Evolutionary conservation across 2,888 invertebrate species (phyloP), one percentile per base, ranked within the genome.

Genomic region (Luperina nickerlii): DNA sequence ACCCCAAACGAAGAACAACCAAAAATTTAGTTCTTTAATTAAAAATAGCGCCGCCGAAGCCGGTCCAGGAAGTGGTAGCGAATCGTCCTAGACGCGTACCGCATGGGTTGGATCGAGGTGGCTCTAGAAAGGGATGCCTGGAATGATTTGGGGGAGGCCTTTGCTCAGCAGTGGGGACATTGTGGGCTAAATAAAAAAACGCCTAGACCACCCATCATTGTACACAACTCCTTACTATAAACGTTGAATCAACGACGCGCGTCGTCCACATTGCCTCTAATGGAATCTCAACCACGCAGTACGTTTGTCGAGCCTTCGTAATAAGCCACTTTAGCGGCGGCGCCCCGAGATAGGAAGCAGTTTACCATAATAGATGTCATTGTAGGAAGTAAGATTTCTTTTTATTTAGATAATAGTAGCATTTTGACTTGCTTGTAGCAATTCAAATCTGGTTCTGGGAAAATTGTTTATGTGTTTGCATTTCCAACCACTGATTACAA

Each of bases 201-300:
- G 15, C 1, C 69, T 57, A 42, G n/a, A 63, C 0, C 27, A 15
- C 4, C 4, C 68, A 5, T 11, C 57, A 84, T n/a, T 88, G 62
- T 81, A 15, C 9, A 79, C 20, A 15, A 13, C 4, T 7, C 82
- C 74, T 85, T 57, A 84, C 15, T 13, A 54, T 63, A 84, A 79
- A 84, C 65, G 79, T 51, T 18, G 42, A 62, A 32, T 42, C 72
- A 87, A 71, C 88, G 82, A 81, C 42, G 73, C 79, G 63, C 75
- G 67, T 79, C 69, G 32, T 71, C 70, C 51, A 70, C 75, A 73
- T 66, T 27, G 42, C 48, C 70, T 72, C n/a, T 78, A 83, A 87
- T 83, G 77, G 86, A 81, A 87, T 87, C 81, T 60, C 66, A 66
- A 63, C 67, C 63, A 79, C 78, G 87, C 88, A 76, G 18, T 74